These are phyloP conservation scores for Propithecus deckenii DNA, from an alignment of 2,797 vertebrate species.

Conservation along the genomic window DNA sequence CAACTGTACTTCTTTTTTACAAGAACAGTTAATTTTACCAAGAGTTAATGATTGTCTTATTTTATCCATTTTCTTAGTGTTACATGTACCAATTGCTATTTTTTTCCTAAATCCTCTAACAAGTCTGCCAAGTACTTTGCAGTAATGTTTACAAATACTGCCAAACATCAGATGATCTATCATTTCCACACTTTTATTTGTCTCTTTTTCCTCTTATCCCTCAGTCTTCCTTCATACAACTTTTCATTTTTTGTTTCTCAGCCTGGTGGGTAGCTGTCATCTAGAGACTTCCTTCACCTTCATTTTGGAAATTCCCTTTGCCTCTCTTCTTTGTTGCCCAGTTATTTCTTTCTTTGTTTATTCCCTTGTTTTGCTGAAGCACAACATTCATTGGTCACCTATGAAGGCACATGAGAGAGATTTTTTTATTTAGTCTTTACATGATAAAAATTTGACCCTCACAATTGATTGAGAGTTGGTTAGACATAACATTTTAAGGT, in stretches of 20 bases:
- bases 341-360: background rate
- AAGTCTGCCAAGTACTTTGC: background rate
- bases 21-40: background rate
- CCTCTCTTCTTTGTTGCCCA: background rate
- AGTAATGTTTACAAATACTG: background rate
- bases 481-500: background rate
- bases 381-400: background rate
- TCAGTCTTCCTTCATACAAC: background rate
- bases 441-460: background rate
- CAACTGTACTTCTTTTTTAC: background rate
- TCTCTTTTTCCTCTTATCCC: background rate
- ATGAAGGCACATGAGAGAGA: background rate
- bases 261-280: background rate
- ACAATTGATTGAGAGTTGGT: background rate
- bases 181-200: background rate
- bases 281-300: background rate
- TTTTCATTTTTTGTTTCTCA: background rate
- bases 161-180: background rate
- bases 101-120: background rate
- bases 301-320: background rate
- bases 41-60: background rate
- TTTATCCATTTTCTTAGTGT: background rate
- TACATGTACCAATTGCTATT: background rate
- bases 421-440: background rate
- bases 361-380: background rate